A percentile compares a stretch with the other conserved stretches of the same genome.
Evolutionary conservation across 2,888 invertebrate genomes (phyloP).

Genomic region (Microchrysa polita): DNA sequence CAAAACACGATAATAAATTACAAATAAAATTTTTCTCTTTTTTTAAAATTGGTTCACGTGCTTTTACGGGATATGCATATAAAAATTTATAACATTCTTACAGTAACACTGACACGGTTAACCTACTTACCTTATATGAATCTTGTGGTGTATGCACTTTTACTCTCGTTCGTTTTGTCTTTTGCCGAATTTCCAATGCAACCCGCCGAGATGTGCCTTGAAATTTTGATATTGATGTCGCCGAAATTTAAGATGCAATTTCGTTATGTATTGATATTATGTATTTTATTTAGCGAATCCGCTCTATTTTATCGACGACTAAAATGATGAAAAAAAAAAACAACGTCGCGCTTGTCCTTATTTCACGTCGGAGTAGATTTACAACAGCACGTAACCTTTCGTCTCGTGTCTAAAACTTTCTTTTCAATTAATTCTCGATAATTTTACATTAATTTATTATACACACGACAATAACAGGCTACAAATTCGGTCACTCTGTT

Average conservation of each 20-base stretch:
- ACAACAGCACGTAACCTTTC: neutral
- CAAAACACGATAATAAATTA: neutral
- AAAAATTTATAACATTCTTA: conserved; percentile 9
- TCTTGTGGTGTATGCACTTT: conserved; percentile 36
- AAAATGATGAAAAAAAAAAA: too few relatives aligned
- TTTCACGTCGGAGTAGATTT: too few relatives aligned
- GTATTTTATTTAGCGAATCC: too few relatives aligned
- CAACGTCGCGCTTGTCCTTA: too few relatives aligned
- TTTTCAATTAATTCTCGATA: neutral
- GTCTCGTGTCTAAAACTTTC: neutral
- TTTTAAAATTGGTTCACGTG: conserved; percentile 25
- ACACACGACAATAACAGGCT: too few relatives aligned
- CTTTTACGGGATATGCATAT: conserved; percentile 27
- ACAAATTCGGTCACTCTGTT: neutral
- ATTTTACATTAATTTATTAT: conserved; percentile 1
- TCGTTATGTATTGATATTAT: too few relatives aligned
- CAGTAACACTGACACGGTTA: conserved; percentile 5
- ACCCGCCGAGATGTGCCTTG: neutral
- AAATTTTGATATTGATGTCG: neutral
- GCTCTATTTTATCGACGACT: too few relatives aligned
- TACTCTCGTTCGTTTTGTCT: conserved; percentile 40
- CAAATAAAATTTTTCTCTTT: neutral
- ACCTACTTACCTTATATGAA: conserved; percentile 41
- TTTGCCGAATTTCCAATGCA: neutral
- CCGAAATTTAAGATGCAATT: too few relatives aligned